Base-by-base conservation (phyloP, 2,113 vertebrate genomes). In the Thymallus thymallus region DNA sequence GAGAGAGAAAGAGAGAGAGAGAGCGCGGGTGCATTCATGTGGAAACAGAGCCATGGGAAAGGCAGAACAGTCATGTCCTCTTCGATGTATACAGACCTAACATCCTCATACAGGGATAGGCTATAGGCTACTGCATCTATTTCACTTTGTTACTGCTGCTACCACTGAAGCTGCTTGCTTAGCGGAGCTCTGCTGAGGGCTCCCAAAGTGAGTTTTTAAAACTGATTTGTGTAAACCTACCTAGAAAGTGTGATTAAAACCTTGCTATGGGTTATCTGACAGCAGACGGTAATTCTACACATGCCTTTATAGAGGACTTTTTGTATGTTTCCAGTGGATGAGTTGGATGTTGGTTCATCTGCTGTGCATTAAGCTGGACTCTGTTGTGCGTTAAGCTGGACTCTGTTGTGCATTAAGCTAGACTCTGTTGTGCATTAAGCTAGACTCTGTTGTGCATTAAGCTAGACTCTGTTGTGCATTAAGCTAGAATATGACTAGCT, bases 331-430 rank as follows among this genome's bases (percentile, higher is more conserved):
- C 1, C 79, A 71, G 65, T 75, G 85, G 46, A 68, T 55, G 69
- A 76, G 68, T 77, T 79, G 80, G 14, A 82, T 87, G 85, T 79
- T 51, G 64, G 66, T 75, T 23, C 83, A 86, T 79, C 84, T 82
- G 85, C 66, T 74, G 74, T 68, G 45, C 71, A 76, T 84, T 74
- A n/a, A n/a, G n/a, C n/a, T n/a, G n/a, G n/a, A n/a, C n/a, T n/a
- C n/a, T n/a, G n/a, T n/a, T n/a, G n/a, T n/a, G n/a, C n/a, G n/a
- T n/a, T n/a, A n/a, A n/a, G n/a, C n/a, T n/a, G n/a, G n/a, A n/a
- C n/a, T n/a, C n/a, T n/a, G n/a, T n/a, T n/a, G n/a, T n/a, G n/a
- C n/a, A n/a, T n/a, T n/a, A n/a, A n/a, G n/a, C n/a, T n/a, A n/a
- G n/a, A n/a, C n/a, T n/a, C n/a, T n/a, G n/a, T n/a, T n/a, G n/a